Evolutionary conservation across 2,888 invertebrate species (phyloP), one percentile per base, ranked within the genome.

Genomic region (Scotopteryx bipunctaria): DNA sequence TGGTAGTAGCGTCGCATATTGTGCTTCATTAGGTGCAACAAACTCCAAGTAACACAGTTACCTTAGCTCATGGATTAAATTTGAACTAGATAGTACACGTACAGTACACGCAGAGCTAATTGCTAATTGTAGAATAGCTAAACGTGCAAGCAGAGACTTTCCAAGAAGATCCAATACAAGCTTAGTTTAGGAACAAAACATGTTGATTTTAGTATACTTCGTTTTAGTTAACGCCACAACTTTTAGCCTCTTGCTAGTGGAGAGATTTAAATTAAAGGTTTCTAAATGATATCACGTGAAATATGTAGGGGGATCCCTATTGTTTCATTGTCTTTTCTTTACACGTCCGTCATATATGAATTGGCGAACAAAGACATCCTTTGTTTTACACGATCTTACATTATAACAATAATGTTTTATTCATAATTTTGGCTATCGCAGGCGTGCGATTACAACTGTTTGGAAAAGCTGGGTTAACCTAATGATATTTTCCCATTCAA

Each of bases 61-160:
- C 47, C 50, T 46, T 48, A 56, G 58, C 56, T 59, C 50, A 55
- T 53, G 49, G 55, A 61, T 55, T 61, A 54, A 59, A 59, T 62
- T 59, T 61, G 44, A 52, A 43, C 41, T 49, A 37, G 50, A 53
- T 62, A 53, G 57, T 55, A 52, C 54, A 55, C 52, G 57, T 52
- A 46, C 48, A 31, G n/a, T n/a, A n/a, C n/a, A 36, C 38, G 50
- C 40, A 46, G 23, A 42, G 51, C 51, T 56, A 51, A 56, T 56
- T 55, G 47, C 57, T 58, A 56, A 62, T 59, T 62, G 62, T 55
- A 56, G 52, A 55, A 57, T 51, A 50, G 53, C 45, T 37, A 54
- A 50, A 43, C 45, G 46, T 45, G 50, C 47, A 40, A 44, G 29
- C 41, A 36, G 41, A 41, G 43, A 49, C 43, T 43, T 50, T 36